Percentiles rank a stretch among this genome's conserved stretches.
phyloP scores from a whole-genome alignment of 2,113 vertebrate species.

The Hemibagrus wyckioides region DNA sequence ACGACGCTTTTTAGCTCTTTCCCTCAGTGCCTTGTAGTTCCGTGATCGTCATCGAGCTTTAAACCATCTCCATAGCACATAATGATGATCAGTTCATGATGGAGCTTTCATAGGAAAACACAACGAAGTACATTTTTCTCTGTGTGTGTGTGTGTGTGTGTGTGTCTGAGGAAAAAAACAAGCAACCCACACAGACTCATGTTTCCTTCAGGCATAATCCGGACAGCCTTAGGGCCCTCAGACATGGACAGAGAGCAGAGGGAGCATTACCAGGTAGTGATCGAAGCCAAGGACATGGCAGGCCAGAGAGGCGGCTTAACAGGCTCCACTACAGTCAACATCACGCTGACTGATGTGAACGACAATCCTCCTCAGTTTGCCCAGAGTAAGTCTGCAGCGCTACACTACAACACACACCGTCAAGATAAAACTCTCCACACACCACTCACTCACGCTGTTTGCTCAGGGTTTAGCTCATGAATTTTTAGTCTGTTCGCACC shows the following conservation, averaged over 20 bases:
- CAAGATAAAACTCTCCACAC: neutral
- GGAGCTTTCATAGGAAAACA: neutral
- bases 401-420: neutral
- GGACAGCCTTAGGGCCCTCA: slow-evolving; percentile 82
- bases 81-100: neutral
- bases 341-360: slow-evolving; percentile 88
- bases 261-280: slow-evolving; percentile 93
- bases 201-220: slow-evolving; percentile 84
- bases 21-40: neutral
- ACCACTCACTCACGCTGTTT: slow-evolving; percentile 7
- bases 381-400: slow-evolving; percentile 78
- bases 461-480: neutral
- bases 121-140: neutral
- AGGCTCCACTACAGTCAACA: slow-evolving; percentile 87
- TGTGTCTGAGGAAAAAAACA: slow-evolving; percentile 1
- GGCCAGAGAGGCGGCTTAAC: slow-evolving; percentile 91
- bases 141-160: neutral
- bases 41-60: neutral
- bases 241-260: slow-evolving; percentile 94
- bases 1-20: neutral
- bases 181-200: neutral
- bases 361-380: slow-evolving; percentile 91
- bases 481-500: neutral
- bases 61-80: slow-evolving; percentile 4
- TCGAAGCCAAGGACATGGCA: slow-evolving; percentile 96